These are phyloP conservation scores for Ceyx erithaca DNA, from an alignment of 2,797 vertebrate species.

Conservation along the genomic window DNA sequence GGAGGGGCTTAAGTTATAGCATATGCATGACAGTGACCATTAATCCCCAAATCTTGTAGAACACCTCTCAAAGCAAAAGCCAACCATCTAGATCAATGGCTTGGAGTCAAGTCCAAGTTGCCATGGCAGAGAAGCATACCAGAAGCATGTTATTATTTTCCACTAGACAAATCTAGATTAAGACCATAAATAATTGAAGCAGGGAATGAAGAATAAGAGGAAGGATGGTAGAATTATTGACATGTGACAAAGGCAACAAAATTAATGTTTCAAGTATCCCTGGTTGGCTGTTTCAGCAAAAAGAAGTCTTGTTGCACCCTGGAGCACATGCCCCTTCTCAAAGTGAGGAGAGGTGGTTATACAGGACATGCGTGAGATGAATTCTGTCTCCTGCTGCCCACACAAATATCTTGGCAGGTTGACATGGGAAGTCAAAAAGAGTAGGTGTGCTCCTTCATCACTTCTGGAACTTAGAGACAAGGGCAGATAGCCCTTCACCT, in stretches of 20 bases:
- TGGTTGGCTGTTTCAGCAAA: background rate
- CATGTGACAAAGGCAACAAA: background rate
- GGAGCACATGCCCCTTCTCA: background rate
- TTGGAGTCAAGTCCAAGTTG: background rate
- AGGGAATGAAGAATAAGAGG: background rate
- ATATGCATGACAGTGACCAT: background rate
- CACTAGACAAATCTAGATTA: background rate
- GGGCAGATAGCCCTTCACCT: background rate
- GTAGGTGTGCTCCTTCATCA: background rate
- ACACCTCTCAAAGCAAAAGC: background rate
- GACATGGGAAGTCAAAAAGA: background rate
- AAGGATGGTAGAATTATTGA: background rate
- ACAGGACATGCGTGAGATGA: fast-evolving
- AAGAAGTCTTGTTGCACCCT: background rate
- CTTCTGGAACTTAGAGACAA: background rate
- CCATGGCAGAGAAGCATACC: background rate
- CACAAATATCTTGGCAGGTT: background rate
- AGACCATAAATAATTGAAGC: background rate
- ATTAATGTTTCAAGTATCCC: background rate
- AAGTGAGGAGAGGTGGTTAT: background rate
- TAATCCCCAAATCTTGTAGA: background rate
- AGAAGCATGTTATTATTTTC: background rate
- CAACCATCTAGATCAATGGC: background rate
- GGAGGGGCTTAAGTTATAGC: background rate
- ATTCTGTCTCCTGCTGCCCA: background rate